These are phyloP conservation scores for Brevipalpus yothersi DNA, from an alignment of 1,140 invertebrate species.

Conservation along the genomic window DNA sequence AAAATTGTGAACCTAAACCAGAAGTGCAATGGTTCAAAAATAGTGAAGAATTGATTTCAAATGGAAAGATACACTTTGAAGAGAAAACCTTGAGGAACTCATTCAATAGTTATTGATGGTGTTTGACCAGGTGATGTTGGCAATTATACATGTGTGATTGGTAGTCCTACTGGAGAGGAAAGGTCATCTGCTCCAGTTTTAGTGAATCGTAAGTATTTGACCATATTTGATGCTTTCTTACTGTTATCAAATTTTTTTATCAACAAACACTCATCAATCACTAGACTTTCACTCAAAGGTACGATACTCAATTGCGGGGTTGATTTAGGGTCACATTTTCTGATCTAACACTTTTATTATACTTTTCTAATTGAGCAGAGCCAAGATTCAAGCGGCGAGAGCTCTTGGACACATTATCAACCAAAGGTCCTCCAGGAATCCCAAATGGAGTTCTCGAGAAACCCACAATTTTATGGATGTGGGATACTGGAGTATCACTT, in stretches of 20 bases:
- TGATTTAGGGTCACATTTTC: too few species aligned
- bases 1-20: conserved; percentile 18
- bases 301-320: too few species aligned
- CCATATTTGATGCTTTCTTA: not conserved
- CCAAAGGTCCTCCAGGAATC: conserved; percentile 21
- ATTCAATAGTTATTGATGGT: conserved; percentile 25
- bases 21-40: conserved; percentile 10
- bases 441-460: conserved; percentile 56
- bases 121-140: conserved; percentile 30
- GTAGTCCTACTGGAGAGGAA: conserved; percentile 22
- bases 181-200: not conserved
- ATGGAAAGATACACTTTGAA: conserved; percentile 15
- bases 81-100: conserved; percentile 29
- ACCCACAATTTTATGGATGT: conserved; percentile 68
- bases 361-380: too few species aligned
- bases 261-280: conserved; percentile 47
- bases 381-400: too few species aligned
- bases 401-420: too few species aligned
- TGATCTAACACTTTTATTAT: too few species aligned
- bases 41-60: not conserved
- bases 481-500: conserved; percentile 51
- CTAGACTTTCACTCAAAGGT: conserved; percentile 56
- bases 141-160: conserved; percentile 27
- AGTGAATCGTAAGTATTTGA: not conserved
- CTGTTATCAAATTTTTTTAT: too few species aligned